Percentiles rank a stretch among this genome's conserved stretches.
Conservation (phyloP, 2,888 invertebrate species). For the Antheraea assamensis region DNA sequence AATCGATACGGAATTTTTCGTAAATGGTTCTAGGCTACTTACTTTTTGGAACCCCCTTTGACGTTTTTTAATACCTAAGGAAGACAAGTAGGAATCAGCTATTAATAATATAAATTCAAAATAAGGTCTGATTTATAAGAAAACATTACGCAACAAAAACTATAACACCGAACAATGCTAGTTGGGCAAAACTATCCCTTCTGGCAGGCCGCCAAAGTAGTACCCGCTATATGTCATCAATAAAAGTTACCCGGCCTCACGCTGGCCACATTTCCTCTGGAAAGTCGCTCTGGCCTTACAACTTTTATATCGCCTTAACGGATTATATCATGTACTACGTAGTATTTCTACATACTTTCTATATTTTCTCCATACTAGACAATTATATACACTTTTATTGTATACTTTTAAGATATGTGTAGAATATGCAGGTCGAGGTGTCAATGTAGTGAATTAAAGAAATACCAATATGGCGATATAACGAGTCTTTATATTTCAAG, state of each 20-base stretch:
- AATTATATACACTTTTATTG: no score
- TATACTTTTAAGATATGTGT: no score
- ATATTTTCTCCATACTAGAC: neutral
- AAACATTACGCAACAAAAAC: conserved; percentile 8
- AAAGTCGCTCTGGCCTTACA: conserved; percentile 41
- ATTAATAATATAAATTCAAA: neutral
- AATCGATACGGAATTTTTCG: no score
- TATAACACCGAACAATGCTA: conserved; percentile 7
- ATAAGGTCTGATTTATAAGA: neutral
- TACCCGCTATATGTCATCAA: conserved; percentile 62
- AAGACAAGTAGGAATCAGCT: neutral
- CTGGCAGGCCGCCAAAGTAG: conserved; percentile 59
- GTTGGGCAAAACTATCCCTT: conserved; percentile 51
- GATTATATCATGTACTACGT: neutral
- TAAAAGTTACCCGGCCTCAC: conserved; percentile 51
- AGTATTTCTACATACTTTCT: neutral
- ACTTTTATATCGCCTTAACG: conserved; percentile 6
- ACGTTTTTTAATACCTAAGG: no score
- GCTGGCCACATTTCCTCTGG: conserved; percentile 48
- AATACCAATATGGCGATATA: no score
- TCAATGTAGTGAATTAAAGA: no score
- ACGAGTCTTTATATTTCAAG: no score
- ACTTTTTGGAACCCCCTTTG: no score
- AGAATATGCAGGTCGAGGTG: no score
- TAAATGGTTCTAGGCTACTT: no score